Percentiles rank a stretch among this genome's conserved stretches.
Evolutionary conservation across 2,113 vertebrate species (phyloP).

Genomic region (Tenrec ecaudatus): DNA sequence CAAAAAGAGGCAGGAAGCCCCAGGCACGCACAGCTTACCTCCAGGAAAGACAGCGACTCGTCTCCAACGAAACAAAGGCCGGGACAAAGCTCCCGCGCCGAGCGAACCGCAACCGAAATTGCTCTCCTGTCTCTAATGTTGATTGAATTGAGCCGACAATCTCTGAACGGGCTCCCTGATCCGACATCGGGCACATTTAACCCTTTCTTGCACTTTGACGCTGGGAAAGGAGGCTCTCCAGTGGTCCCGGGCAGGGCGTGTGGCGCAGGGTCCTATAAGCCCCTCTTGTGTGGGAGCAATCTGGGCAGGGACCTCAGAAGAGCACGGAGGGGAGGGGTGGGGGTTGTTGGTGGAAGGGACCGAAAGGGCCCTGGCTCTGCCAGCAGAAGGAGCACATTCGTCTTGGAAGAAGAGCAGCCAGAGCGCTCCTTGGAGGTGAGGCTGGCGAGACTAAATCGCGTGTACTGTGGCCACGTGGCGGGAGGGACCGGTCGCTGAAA

Average conservation of each 20-base stretch:
- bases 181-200: slow-evolving; percentile 78
- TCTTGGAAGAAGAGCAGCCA: no score
- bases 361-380: no score
- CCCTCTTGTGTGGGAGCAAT: no score
- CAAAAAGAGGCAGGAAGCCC: slow-evolving; percentile 81
- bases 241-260: neutral
- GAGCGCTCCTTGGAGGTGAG: no score
- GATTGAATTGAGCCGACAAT: slow-evolving; percentile 82
- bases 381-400: no score
- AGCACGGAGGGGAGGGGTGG: no score
- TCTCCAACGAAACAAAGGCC: slow-evolving; percentile 80
- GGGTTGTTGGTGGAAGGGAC: no score
- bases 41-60: slow-evolving; percentile 75
- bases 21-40: slow-evolving; percentile 59
- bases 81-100: slow-evolving; percentile 68
- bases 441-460: no score
- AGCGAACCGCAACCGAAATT: slow-evolving; percentile 79
- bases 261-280: no score
- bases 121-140: slow-evolving; percentile 85
- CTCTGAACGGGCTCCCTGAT: slow-evolving; percentile 80
- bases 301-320: no score
- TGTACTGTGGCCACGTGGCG: no score
- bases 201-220: slow-evolving; percentile 77
- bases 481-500: no score
- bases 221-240: neutral